A percentile compares a stretch with the other conserved stretches of the same genome.
Conservation (phyloP, 2,888 invertebrate genomes). For the Polydrusus tereticollis region DNA sequence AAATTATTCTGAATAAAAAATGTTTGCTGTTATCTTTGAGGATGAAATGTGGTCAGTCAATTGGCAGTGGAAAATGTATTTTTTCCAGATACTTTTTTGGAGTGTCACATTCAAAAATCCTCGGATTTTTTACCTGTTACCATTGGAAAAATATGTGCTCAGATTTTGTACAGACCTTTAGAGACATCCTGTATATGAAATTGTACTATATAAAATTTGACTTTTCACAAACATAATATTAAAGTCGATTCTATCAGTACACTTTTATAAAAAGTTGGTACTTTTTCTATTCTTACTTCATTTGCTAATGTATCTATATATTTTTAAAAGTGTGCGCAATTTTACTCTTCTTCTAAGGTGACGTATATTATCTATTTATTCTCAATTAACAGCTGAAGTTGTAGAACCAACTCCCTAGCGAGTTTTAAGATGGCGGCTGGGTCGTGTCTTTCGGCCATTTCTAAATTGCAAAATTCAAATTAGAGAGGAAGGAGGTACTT, state of each 20-base stretch:
- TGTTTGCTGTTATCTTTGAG: too few relatives aligned
- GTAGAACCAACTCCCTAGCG: conserved; percentile 87
- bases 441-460: conserved; percentile 97
- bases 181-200: background rate
- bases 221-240: conserved; percentile 5
- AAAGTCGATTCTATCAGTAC: conserved; percentile 16
- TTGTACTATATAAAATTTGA: conserved; percentile 7
- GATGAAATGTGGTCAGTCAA: too few relatives aligned
- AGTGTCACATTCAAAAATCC: too few relatives aligned
- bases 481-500: too few relatives aligned
- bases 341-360: background rate
- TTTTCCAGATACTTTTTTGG: too few relatives aligned
- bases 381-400: conserved; percentile 92
- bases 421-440: conserved; percentile 84
- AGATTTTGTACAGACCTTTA: too few relatives aligned
- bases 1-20: too few relatives aligned
- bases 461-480: too few relatives aligned
- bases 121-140: too few relatives aligned
- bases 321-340: conserved; percentile 9
- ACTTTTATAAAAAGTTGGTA: conserved; percentile 41
- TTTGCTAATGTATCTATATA: conserved; percentile 1
- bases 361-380: conserved; percentile 83
- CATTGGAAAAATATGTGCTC: too few relatives aligned
- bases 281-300: conserved; percentile 12
- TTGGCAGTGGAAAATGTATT: too few relatives aligned